Percentiles rank a stretch among this genome's conserved stretches.
phyloP scores from a whole-genome alignment of 2,888 invertebrate species.

The Hirudinaria manillensis region DNA sequence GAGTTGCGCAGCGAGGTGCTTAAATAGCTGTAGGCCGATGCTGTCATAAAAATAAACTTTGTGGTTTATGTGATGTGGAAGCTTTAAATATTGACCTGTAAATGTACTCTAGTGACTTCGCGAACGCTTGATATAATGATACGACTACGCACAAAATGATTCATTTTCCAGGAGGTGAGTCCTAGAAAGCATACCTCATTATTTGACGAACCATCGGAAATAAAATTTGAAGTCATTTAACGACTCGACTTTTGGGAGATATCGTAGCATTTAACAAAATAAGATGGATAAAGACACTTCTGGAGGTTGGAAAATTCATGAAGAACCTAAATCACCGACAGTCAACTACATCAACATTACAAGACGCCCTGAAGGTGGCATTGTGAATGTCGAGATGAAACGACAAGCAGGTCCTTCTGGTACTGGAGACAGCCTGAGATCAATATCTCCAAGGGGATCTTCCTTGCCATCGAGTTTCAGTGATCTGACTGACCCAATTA shows the following conservation, averaged over 20 bases:
- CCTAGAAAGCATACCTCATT: too few species aligned
- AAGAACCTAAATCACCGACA: slow-evolving; percentile 20
- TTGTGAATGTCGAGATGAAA: slow-evolving; percentile 33
- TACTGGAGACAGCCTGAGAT: slow-evolving; percentile 2
- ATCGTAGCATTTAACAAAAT: neutral
- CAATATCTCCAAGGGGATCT: neutral
- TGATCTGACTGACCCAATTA: slow-evolving; percentile 14
- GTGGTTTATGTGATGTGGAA: too few species aligned
- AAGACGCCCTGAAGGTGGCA: slow-evolving; percentile 33
- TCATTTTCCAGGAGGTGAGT: too few species aligned
- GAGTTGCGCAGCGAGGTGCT: neutral
- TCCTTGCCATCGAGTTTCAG: slow-evolving; percentile 13
- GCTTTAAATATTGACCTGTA: too few species aligned
- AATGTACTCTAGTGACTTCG: too few species aligned
- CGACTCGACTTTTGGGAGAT: too few species aligned
- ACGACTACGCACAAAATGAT: too few species aligned
- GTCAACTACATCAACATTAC: slow-evolving; percentile 35
- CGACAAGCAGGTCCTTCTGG: slow-evolving; percentile 22
- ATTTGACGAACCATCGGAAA: too few species aligned
- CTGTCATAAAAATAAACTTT: neutral
- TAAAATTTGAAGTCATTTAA: too few species aligned
- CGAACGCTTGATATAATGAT: too few species aligned
- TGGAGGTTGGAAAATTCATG: slow-evolving; percentile 3
- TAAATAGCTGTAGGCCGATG: neutral
- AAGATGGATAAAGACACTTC: slow-evolving; percentile 26